A percentile compares a stretch with the other conserved stretches of the same genome.
Evolutionary conservation across 2,888 invertebrate species (phyloP).

Genomic region (Apodemia duryi): DNA sequence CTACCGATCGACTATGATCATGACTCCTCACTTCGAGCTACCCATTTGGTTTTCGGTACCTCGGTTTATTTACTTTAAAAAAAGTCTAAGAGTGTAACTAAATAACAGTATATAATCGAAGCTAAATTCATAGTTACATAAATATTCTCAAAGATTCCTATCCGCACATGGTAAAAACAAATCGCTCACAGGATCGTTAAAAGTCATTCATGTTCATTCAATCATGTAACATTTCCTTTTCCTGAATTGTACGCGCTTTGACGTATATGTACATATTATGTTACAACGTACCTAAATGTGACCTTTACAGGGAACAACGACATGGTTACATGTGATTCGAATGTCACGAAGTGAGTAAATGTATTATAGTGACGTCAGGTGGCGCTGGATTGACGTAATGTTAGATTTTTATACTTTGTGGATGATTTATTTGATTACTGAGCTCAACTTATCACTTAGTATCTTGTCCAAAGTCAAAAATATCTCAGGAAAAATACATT

Average conservation of each 20-base stretch:
- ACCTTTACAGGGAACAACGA: conserved; percentile 1
- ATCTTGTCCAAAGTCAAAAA: too few relatives aligned
- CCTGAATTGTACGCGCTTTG: conserved; percentile 7
- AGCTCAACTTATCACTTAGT: too few relatives aligned
- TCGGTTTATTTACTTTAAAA: too few relatives aligned
- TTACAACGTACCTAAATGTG: conserved; percentile 2
- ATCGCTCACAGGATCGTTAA: conserved; percentile 6
- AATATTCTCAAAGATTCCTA: not conserved
- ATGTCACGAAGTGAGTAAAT: not conserved
- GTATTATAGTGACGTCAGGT: not conserved
- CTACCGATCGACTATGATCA: too few relatives aligned
- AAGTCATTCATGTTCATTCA: conserved; percentile 10
- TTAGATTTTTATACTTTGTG: not conserved
- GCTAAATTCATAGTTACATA: not conserved
- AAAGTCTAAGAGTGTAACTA: too few relatives aligned
- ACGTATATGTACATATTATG: not conserved
- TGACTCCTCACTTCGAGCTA: too few relatives aligned
- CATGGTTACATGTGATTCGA: not conserved
- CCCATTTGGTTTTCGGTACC: too few relatives aligned
- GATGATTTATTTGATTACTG: too few relatives aligned
- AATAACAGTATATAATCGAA: too few relatives aligned
- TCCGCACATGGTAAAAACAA: not conserved
- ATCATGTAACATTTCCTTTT: conserved; percentile 5
- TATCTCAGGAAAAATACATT: too few relatives aligned
- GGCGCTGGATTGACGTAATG: not conserved